Evolutionary conservation across 2,797 vertebrate species (phyloP).

Genomic region (Columba guinea): DNA sequence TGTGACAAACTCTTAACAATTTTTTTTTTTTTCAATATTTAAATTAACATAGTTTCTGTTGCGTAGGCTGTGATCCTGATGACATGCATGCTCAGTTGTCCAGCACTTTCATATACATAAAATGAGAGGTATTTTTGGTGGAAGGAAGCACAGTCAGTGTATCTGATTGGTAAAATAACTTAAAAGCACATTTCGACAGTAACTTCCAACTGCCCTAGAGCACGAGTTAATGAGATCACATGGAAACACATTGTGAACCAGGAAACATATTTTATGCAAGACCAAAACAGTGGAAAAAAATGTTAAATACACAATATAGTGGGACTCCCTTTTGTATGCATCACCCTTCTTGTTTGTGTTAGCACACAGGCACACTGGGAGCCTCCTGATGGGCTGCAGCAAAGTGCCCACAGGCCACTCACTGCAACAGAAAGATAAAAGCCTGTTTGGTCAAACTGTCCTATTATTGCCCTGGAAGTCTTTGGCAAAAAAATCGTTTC

Average conservation of each 20-base stretch:
- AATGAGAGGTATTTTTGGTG: slow-evolving; percentile 47
- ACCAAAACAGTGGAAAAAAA: slow-evolving; percentile 73
- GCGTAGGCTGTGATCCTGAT: slow-evolving; percentile 60
- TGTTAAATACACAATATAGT: background rate
- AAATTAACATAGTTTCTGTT: slow-evolving; percentile 57
- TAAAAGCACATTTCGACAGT: slow-evolving; percentile 48
- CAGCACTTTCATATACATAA: slow-evolving; percentile 34
- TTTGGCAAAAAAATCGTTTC: background rate
- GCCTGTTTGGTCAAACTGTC: background rate
- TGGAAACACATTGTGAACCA: slow-evolving; percentile 74
- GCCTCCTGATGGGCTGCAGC: background rate
- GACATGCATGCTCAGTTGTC: slow-evolving; percentile 38
- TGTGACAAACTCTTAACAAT: slow-evolving; percentile 4
- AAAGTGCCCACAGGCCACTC: background rate
- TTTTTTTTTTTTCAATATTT: slow-evolving; percentile 25
- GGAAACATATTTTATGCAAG: slow-evolving; percentile 75
- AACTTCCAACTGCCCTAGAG: slow-evolving; percentile 66
- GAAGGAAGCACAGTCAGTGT: slow-evolving; percentile 66
- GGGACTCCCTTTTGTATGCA: background rate
- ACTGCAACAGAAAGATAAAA: slow-evolving; percentile 23
- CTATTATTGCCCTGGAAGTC: background rate
- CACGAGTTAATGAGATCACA: slow-evolving; percentile 57
- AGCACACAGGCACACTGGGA: background rate
- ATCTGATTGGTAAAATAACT: slow-evolving; percentile 54
- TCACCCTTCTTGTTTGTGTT: slow-evolving; percentile 22